Conservation (phyloP, 2,797 vertebrate genomes). For the Scyliorhinus canicula region DNA sequence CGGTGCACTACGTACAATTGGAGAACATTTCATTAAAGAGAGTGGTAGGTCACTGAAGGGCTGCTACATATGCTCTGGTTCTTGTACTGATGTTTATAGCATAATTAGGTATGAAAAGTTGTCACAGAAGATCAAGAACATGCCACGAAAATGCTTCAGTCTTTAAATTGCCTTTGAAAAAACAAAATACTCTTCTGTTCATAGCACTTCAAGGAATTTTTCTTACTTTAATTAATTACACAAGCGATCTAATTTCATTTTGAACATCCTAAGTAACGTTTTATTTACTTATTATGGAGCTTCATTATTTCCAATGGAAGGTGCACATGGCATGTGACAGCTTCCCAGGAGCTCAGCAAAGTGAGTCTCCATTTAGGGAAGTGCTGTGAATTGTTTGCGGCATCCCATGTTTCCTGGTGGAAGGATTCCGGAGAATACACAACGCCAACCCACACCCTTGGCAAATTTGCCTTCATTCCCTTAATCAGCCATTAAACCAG, state of each 20-base stretch:
- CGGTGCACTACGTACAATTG: background rate
- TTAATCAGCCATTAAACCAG: background rate
- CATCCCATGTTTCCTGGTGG: background rate
- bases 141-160: background rate
- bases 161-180: background rate
- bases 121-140: background rate
- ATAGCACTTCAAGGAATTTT: background rate
- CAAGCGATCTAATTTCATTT: background rate
- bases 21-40: conserved; percentile 12
- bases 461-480: background rate
- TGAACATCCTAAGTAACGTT: background rate
- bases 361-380: background rate
- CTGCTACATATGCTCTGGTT: background rate
- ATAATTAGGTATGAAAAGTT: background rate
- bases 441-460: background rate
- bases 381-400: background rate
- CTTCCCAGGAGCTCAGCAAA: background rate
- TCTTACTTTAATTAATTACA: background rate
- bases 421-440: background rate
- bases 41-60: conserved; percentile 8
- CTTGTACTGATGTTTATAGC: background rate
- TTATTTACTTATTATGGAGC: background rate
- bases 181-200: background rate
- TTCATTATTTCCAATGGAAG: background rate
- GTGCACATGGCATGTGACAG: background rate